phyloP scores from a whole-genome alignment of 2,797 vertebrate species.

The Loriculus beryllinus region DNA sequence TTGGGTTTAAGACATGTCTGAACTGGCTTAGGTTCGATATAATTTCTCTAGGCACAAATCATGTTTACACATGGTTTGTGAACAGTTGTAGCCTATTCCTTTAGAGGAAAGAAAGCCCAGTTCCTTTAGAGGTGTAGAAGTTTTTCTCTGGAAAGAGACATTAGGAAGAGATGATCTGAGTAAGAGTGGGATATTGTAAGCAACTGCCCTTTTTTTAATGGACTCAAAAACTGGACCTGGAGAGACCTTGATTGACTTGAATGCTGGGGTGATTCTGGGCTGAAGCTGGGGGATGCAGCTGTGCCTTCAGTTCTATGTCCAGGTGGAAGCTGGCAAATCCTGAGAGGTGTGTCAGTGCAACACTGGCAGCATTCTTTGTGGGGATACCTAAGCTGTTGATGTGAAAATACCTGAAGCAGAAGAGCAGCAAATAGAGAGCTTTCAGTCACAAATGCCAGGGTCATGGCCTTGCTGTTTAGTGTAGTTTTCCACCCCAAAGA shows the following conservation, averaged over 20 bases:
- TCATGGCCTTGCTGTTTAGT: neutral
- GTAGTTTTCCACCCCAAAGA: constrained; percentile 27
- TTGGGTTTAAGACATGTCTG: neutral
- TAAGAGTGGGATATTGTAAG: neutral
- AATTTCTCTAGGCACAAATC: neutral
- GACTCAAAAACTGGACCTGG: neutral
- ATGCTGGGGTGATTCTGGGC: neutral
- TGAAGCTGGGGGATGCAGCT: neutral
- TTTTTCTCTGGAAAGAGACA: neutral
- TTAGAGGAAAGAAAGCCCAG: neutral
- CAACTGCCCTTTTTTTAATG: neutral
- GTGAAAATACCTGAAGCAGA: neutral
- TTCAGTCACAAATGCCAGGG: neutral
- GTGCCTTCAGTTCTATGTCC: neutral
- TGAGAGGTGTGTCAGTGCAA: rapidly evolving
- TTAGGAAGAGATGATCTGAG: neutral
- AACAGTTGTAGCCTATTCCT: neutral
- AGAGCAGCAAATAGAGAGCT: neutral
- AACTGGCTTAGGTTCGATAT: neutral
- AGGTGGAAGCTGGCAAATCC: neutral
- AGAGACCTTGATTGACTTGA: neutral
- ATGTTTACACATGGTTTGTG: neutral
- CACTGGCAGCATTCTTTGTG: neutral
- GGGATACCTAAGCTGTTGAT: neutral
- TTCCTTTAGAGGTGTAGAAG: neutral